Evolutionary conservation across 23 tunicate genomes (phyloP), one percentile per base, ranked within the genome.

Genomic region (Styela clava): DNA sequence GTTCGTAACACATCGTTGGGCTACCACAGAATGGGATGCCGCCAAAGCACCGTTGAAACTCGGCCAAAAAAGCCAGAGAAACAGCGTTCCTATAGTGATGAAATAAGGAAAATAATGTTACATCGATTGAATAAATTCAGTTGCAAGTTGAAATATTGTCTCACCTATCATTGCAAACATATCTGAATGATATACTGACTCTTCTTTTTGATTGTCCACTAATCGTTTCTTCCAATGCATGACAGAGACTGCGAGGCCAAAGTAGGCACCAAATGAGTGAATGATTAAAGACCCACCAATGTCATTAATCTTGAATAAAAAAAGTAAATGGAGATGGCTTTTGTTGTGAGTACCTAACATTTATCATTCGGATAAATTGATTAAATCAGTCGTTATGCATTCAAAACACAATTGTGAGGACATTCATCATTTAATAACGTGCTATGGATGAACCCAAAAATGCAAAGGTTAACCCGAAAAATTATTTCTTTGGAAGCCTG

Each of bases 1-100:
- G 23, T 76, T 76, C 1, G 81, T 52, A 21, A 76, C 52, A 2
- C 65, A 51, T 37, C 81, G 35, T 68, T 76, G 81, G 28, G 81
- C 81, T 22, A 76, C 37, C 2, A 34, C 32, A 7, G 81, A 64
- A 44, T 25, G 30, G 16, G 65, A 94, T 7, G 68, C 69, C 0
- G 94, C 97, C 2, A 96, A 94, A 2, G 85, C 94, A 1, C 96
- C 96, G 76, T 96, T 96, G 79, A 96, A 96, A 67, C 94, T 87
- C 2, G 99, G 97, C 99, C 99, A 96, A 79, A 82, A 96, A 7
- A 96, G 86, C 99, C 99, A 96, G 73, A 96, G 77, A 64, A 96
- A 96, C 0, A 96, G 74, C 33, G 99, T 96, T 24, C 98, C 98
- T 93, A 36, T 2, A 73, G 0, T 28, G 21, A n/a, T 21, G 21